phyloP scores from a whole-genome alignment of 1,140 invertebrate species.

The Drosophila tani region DNA sequence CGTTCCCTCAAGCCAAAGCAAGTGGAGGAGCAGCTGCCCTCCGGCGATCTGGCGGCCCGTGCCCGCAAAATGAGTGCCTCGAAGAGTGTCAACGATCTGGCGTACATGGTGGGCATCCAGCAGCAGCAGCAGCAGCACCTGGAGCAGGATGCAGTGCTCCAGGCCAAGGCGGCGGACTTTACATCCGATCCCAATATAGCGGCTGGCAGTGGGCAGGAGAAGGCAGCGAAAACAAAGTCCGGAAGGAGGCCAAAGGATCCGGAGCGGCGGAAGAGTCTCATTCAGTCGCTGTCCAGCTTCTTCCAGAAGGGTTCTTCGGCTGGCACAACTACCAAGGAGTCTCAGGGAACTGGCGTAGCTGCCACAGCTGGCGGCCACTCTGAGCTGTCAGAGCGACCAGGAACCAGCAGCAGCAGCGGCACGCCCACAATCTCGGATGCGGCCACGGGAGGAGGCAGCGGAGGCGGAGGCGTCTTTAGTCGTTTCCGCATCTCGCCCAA shows the following conservation, averaged over 20 bases:
- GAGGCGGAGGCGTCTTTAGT: slow-evolving; percentile 86
- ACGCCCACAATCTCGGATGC: slow-evolving; percentile 69
- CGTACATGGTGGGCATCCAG: slow-evolving; percentile 63
- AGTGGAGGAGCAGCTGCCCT: slow-evolving; percentile 36
- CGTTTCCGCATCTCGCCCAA: slow-evolving; percentile 88
- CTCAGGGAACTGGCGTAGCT: slow-evolving; percentile 36
- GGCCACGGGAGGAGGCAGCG: slow-evolving; percentile 31
- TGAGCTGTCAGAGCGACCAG: slow-evolving; percentile 79
- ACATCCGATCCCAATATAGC: slow-evolving; percentile 88
- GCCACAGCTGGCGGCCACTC: slow-evolving; percentile 64
- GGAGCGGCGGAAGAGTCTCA: slow-evolving; percentile 92
- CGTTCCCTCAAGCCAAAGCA: slow-evolving; percentile 43
- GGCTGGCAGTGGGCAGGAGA: slow-evolving; percentile 60
- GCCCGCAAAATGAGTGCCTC: slow-evolving; percentile 82
- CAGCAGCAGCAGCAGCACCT: slow-evolving; percentile 40
- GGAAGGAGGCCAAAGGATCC: slow-evolving; percentile 87
- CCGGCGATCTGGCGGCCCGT: slow-evolving; percentile 56
- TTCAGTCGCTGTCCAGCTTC: slow-evolving; percentile 93
- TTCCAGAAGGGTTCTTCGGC: slow-evolving; percentile 87
- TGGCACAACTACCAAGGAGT: slow-evolving; percentile 55
- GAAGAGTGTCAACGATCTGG: slow-evolving; percentile 84
- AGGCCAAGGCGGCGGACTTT: slow-evolving; percentile 70
- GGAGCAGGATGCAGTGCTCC: slow-evolving; percentile 40
- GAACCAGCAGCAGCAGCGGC: slow-evolving; percentile 71
- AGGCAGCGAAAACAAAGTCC: slow-evolving; percentile 77